Conservation (phyloP, 2,888 invertebrate species). For the Cancer borealis region DNA sequence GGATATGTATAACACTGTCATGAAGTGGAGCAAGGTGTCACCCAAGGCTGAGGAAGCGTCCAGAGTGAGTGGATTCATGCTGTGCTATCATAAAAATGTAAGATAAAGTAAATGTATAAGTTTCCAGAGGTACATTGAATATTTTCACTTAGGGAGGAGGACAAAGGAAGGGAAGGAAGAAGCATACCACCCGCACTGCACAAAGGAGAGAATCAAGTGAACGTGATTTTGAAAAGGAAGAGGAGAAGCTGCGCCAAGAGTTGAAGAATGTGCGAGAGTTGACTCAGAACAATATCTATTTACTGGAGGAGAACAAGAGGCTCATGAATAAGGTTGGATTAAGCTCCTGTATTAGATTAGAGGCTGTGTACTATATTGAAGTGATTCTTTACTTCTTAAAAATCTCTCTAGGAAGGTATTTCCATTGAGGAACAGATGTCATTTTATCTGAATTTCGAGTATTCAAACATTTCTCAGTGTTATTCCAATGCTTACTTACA, state of each 20-base stretch:
- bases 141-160: background rate
- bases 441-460: too few relatives aligned
- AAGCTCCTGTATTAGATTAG: background rate
- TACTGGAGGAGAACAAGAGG: conserved; percentile 65
- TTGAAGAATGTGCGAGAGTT: conserved; percentile 56
- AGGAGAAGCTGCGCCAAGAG: conserved; percentile 59
- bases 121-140: background rate
- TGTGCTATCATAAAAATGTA: background rate
- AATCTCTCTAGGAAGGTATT: background rate
- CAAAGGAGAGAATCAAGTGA: background rate
- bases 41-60: background rate
- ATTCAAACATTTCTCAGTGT: too few relatives aligned
- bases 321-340: conserved; percentile 63
- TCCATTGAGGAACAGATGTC: background rate
- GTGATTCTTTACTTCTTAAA: background rate
- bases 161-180: background rate
- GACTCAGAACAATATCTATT: conserved; percentile 44
- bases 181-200: background rate
- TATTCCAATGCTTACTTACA: too few relatives aligned
- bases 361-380: background rate
- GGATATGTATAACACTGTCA: conserved; percentile 56
- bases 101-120: background rate
- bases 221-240: conserved; percentile 27
- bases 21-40: conserved; percentile 61
- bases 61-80: background rate